Base-by-base conservation (phyloP, 2,888 invertebrate genomes). In the Omphaloscelis lunosa region DNA sequence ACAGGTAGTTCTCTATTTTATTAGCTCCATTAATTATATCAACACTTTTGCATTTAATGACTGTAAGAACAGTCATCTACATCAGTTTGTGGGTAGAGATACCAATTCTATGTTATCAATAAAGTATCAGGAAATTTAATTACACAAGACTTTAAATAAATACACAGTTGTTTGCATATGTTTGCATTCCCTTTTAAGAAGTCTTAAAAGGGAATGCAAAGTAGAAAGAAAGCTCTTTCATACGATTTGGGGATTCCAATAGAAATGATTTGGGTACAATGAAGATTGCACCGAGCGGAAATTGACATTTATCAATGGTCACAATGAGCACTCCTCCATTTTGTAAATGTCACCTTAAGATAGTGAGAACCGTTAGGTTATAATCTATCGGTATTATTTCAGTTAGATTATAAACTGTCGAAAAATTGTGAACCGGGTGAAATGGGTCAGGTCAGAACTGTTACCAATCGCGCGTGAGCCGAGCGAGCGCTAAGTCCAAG, bases 1-100 rank as follows among this genome's bases (percentile, higher is more conserved):
- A 62, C 41, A 69, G 63, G 62, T 63, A 15, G 53, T 17, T 39
- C 29, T 61, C 39, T 72, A 7, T 58, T 67, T 56, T 29, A 77
- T 45, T 62, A 61, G 11, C 15, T 11, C 23, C 23, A 41, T 59
- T 68, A 7, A 48, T 34, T 59, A 51, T 34, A 53, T 12, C 23
- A 58, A 41, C 48, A 58, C 48, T 66, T n/a, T n/a, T 51, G 15
- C 12, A 61, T 29, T 6, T 51, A 51, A 17, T 17, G 4, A 20
- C 1, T 48, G 7, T 41, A 12, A 1, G 20, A 51, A 7, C 23
- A 41, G 23, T 45, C 41, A 12, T 17, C 8, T n/a, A n/a, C 23
- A 45, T 56, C 12, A 58, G 15, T 34, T 15, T 15, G n/a, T 9
- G 20, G 34, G 3, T 15, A 34, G 20, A 70, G 41, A 29, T n/a